Conservation (phyloP, 2,113 vertebrate species). For the Mixornis gularis region DNA sequence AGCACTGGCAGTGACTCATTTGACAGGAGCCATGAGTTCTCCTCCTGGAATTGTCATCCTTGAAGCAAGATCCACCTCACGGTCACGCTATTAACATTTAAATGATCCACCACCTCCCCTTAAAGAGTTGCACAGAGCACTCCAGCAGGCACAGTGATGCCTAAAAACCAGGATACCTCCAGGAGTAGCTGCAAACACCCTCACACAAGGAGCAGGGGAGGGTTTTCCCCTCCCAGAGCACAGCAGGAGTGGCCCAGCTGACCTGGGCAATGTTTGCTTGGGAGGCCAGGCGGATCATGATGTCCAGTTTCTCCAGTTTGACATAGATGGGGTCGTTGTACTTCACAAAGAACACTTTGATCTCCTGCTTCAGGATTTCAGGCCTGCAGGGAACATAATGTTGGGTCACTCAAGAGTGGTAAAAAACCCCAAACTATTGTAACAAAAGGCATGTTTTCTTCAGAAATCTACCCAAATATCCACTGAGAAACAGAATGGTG, state of each 20-base stretch:
- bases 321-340: constrained; percentile 99
- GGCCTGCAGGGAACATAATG: constrained; percentile 72
- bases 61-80: background rate
- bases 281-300: constrained; percentile 97
- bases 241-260: background rate
- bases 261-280: constrained; percentile 99
- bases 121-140: background rate
- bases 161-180: background rate
- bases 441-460: background rate
- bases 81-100: background rate
- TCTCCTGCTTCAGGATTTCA: constrained; percentile 98
- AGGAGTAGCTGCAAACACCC: background rate
- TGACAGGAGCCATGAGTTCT: constrained; percentile 20
- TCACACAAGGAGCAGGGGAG: background rate
- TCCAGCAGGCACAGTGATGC: background rate
- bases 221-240: background rate
- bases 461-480: background rate
- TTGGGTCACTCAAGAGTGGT: background rate
- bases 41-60: background rate
- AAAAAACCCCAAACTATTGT: background rate
- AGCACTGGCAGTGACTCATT: background rate
- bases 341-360: constrained; percentile 98
- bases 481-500: background rate
- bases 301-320: constrained; percentile 97
- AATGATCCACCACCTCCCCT: background rate